Percentiles rank a stretch among this genome's conserved stretches.
These are phyloP conservation scores for Brienomyrus longianalis DNA, from an alignment of 2,113 vertebrate genomes.

Conservation along the genomic window DNA sequence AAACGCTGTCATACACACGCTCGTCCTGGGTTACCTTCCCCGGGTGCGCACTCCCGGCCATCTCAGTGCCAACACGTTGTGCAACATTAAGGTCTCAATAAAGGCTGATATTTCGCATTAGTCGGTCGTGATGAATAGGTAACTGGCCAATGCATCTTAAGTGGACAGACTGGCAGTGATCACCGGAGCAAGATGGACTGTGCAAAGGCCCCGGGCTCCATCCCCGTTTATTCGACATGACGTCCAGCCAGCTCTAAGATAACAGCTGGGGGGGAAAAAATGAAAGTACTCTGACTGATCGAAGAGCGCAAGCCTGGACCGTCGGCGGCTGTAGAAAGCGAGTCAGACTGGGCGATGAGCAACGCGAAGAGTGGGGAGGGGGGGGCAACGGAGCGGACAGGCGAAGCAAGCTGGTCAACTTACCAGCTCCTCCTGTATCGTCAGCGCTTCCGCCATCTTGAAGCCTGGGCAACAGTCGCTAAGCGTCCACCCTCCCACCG, in stretches of 20 bases:
- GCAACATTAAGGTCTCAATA: neutral
- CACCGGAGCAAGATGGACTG: neutral
- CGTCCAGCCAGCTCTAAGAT: neutral
- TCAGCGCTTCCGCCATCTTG: conserved; percentile 76
- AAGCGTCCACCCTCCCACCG: conserved; percentile 55
- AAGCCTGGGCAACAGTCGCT: conserved; percentile 65
- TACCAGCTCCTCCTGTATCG: conserved; percentile 69
- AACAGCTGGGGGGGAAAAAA: neutral
- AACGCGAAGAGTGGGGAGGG: neutral
- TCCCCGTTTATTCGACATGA: neutral
- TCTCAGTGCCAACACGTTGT: neutral
- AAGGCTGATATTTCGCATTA: neutral
- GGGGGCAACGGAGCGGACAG: neutral
- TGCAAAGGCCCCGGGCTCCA: neutral
- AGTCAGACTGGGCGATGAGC: neutral
- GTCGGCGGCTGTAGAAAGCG: neutral
- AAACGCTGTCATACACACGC: neutral
- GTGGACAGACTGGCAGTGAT: neutral
- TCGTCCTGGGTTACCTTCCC: neutral
- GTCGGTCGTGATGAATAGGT: neutral
- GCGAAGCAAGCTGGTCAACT: conserved; percentile 32
- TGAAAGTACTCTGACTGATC: neutral
- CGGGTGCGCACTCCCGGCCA: neutral
- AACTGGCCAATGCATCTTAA: neutral
- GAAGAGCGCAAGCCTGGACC: neutral